A percentile compares a stretch with the other conserved stretches of the same genome.
Evolutionary conservation across 2,113 vertebrate genomes (phyloP).

Genomic region (Neogobius melanostomus): DNA sequence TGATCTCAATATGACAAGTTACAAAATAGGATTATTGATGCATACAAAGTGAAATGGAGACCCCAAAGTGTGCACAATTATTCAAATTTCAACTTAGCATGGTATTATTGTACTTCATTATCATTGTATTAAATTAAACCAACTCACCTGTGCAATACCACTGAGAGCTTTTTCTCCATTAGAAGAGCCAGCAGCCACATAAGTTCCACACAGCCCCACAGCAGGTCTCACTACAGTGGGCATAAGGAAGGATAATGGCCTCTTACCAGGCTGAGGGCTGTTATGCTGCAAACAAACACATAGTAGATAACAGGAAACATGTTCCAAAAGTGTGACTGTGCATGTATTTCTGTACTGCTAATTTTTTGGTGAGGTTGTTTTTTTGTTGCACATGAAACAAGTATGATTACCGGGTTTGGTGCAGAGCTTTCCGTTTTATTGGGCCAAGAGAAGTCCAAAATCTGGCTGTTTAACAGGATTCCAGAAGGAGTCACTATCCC

Average conservation of each 20-base stretch:
- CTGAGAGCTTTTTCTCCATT: constrained; percentile 87
- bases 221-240: constrained; percentile 91
- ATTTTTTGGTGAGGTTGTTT: neutral
- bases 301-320: constrained; percentile 9
- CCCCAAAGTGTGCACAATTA: no score
- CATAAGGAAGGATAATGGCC: constrained; percentile 90
- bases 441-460: constrained; percentile 94
- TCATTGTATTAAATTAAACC: neutral
- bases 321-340: no score
- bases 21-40: no score
- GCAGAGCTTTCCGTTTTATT: constrained; percentile 82
- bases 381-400: constrained; percentile 8
- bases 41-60: no score
- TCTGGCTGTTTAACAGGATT: constrained; percentile 95
- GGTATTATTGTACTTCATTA: no score
- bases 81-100: no score
- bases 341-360: neutral
- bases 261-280: constrained; percentile 80
- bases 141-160: constrained; percentile 87
- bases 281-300: constrained; percentile 79
- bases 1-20: neutral
- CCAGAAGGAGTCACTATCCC: constrained; percentile 91
- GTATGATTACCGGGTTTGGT: constrained; percentile 76
- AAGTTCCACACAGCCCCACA: constrained; percentile 89
- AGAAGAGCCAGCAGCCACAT: constrained; percentile 87